These are phyloP conservation scores for Pionites leucogaster DNA, from an alignment of 2,113 vertebrate genomes.

Conservation along the genomic window DNA sequence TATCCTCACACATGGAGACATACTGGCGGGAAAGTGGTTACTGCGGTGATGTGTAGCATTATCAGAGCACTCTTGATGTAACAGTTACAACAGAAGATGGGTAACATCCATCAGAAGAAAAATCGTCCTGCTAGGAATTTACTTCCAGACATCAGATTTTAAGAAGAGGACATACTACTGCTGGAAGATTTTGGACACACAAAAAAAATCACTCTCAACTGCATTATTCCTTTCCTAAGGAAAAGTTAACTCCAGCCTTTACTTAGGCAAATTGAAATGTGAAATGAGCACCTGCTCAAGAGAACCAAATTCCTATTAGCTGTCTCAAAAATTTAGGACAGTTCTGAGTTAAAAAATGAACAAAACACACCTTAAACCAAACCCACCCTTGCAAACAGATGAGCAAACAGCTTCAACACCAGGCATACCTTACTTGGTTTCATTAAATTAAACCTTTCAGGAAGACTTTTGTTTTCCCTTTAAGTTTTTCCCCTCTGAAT, in stretches of 20 bases:
- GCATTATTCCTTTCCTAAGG: neutral
- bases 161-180: neutral
- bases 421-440: neutral
- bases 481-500: neutral
- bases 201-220: neutral
- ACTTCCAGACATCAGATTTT: neutral
- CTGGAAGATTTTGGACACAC: neutral
- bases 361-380: neutral
- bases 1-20: neutral
- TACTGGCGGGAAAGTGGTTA: neutral
- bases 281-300: neutral
- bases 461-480: neutral
- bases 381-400: neutral
- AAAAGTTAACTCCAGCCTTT: neutral
- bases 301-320: neutral
- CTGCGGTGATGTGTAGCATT: neutral
- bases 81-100: neutral
- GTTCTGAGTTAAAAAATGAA: neutral
- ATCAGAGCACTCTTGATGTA: neutral
- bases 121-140: neutral
- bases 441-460: neutral
- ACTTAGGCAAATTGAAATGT: neutral
- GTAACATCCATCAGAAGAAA: neutral
- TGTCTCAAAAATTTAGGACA: neutral
- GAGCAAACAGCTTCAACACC: neutral